Evolutionary conservation across 2,888 invertebrate species (phyloP).

Genomic region (Synanthedon formicaeformis): DNA sequence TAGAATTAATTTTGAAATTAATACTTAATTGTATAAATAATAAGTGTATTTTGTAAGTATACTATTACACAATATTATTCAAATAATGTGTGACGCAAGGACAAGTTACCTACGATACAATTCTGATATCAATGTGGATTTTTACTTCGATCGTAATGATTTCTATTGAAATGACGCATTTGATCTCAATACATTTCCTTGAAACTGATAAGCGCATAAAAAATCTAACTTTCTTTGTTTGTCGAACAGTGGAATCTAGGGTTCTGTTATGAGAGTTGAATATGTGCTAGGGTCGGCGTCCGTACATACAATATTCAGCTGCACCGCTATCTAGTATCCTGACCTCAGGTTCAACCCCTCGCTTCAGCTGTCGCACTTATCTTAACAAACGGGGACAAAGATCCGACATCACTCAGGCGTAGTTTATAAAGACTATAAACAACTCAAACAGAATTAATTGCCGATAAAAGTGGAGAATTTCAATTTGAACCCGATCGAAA

Average conservation of each 20-base stretch:
- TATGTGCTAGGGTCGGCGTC: conserved; percentile 35
- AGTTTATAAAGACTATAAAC: conserved; percentile 42
- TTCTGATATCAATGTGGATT: no score
- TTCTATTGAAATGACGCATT: background rate
- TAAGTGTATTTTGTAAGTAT: no score
- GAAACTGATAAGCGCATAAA: conserved; percentile 3
- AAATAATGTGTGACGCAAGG: background rate
- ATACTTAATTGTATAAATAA: no score
- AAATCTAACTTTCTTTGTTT: background rate
- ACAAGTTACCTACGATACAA: no score
- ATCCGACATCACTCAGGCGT: conserved; percentile 34
- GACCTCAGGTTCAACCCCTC: conserved; percentile 53
- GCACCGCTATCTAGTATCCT: conserved; percentile 44
- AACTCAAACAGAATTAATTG: conserved; percentile 37
- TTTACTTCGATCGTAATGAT: background rate
- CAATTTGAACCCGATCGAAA: conserved; percentile 54
- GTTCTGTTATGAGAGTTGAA: background rate
- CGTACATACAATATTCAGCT: conserved; percentile 31
- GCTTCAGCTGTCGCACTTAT: conserved; percentile 46
- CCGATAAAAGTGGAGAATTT: conserved; percentile 39
- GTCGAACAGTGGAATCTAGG: no score
- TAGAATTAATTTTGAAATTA: no score
- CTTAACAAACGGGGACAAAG: conserved; percentile 59
- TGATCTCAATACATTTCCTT: conserved; percentile 1
- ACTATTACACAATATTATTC: background rate